Evolutionary conservation across 2,113 vertebrate species (phyloP).

Genomic region (Macroglossus sobrinus): DNA sequence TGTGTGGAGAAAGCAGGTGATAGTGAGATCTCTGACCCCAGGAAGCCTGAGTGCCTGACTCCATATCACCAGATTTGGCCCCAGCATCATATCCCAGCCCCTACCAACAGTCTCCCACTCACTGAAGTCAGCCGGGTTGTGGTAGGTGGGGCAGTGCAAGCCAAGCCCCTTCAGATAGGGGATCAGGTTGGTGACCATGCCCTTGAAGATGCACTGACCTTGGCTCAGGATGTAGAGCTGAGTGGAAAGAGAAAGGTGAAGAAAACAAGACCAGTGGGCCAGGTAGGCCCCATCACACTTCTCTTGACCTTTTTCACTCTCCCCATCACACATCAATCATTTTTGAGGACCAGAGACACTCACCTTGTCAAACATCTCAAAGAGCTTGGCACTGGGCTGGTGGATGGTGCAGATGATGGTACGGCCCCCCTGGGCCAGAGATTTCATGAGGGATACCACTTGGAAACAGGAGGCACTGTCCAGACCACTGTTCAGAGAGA

Average conservation of each 20-base stretch:
- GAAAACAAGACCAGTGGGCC: not conserved
- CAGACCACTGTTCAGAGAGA: constrained; percentile 87
- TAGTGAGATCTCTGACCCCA: not conserved
- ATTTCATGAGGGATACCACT: constrained; percentile 97
- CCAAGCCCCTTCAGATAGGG: constrained; percentile 97
- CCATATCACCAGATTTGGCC: not conserved
- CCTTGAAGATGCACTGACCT: constrained; percentile 99
- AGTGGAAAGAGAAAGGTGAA: not conserved
- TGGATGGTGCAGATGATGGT: constrained; percentile 99
- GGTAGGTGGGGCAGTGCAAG: constrained; percentile 98
- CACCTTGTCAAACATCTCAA: constrained; percentile 99
- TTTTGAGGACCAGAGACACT: not conserved
- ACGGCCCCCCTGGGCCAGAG: constrained; percentile 95
- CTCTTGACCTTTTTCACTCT: not conserved
- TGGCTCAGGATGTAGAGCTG: constrained; percentile 99
- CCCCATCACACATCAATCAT: not conserved
- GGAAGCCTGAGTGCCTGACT: not conserved
- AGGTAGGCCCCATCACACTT: not conserved
- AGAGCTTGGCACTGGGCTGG: constrained; percentile 99
- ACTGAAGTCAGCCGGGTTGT: constrained; percentile 99
- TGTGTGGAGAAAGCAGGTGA: not conserved
- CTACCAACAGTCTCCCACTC: constrained; percentile 78
- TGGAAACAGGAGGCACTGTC: constrained; percentile 98
- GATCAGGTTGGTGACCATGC: constrained; percentile 95
- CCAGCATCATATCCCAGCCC: not conserved